Percentiles rank a stretch among this genome's conserved stretches.
Evolutionary conservation across 1,140 invertebrate genomes (phyloP).

Genomic region (Pararge aegeria): DNA sequence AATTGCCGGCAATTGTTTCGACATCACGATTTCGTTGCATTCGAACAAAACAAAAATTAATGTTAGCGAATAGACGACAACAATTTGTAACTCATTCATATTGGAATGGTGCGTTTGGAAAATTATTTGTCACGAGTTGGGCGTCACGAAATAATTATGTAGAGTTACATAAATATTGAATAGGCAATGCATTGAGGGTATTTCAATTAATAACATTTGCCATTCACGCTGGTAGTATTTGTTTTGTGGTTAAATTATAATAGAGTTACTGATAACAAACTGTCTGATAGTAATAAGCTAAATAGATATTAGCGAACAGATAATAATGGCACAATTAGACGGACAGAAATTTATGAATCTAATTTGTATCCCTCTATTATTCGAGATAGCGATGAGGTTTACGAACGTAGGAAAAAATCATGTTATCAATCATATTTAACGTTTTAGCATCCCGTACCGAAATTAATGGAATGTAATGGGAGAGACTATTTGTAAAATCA

Average conservation of each 20-base stretch:
- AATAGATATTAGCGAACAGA: constrained; percentile 29
- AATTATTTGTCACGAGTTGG: constrained; percentile 41
- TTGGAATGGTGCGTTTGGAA: constrained; percentile 34
- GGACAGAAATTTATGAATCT: constrained; percentile 30
- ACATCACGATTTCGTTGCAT: constrained; percentile 30
- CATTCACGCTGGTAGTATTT: constrained; percentile 27
- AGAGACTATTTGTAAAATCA: constrained; percentile 8
- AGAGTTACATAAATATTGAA: constrained; percentile 46
- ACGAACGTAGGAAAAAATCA: constrained; percentile 17
- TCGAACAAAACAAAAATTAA: constrained; percentile 39
- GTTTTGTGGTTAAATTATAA: constrained; percentile 34
- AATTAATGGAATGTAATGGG: constrained; percentile 16
- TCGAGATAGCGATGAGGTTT: constrained; percentile 27
- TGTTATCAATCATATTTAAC: constrained; percentile 25
- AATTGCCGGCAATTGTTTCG: constrained; percentile 33
- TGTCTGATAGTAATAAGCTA: constrained; percentile 34
- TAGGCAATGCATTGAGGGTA: constrained; percentile 40
- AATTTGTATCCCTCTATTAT: constrained; percentile 29
- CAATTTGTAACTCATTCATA: constrained; percentile 39
- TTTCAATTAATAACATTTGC: constrained; percentile 47
- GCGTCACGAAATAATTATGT: constrained; percentile 50
- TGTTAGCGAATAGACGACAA: constrained; percentile 36
- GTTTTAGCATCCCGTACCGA: constrained; percentile 19
- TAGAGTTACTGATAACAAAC: constrained; percentile 32
- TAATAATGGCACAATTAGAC: constrained; percentile 28